Conservation (phyloP, 2,888 invertebrate genomes). For the Cyaniris semiargus region DNA sequence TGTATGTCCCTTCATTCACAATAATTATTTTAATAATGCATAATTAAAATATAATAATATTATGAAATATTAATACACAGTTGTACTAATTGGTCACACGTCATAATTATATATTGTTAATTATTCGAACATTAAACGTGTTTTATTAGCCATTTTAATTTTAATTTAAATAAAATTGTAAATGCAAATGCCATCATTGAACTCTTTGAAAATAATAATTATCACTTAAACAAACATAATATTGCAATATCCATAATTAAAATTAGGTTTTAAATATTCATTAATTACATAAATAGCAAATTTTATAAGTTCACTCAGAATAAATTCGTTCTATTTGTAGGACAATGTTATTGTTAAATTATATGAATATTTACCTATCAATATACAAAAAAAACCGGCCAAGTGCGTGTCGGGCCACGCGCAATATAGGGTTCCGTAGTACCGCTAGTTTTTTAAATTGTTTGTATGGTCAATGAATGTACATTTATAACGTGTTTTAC, state of each 20-base stretch:
- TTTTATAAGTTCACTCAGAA: not conserved
- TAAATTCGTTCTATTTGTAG: too few relatives aligned
- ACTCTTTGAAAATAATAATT: constrained; percentile 2
- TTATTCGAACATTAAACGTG: constrained; percentile 4
- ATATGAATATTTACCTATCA: too few relatives aligned
- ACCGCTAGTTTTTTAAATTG: too few relatives aligned
- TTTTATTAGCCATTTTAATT: constrained; percentile 20
- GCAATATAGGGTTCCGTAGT: too few relatives aligned
- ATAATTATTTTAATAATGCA: not conserved
- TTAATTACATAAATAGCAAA: not conserved
- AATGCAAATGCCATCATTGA: constrained; percentile 1
- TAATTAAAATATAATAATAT: not conserved
- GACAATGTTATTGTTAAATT: too few relatives aligned
- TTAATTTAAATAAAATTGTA: not conserved
- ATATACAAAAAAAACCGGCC: too few relatives aligned
- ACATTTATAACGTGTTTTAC: too few relatives aligned
- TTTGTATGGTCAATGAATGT: too few relatives aligned
- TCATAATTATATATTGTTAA: constrained; percentile 16
- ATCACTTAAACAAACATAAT: not conserved
- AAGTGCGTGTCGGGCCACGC: too few relatives aligned
- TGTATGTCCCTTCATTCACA: not conserved
- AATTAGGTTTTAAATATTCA: not conserved
- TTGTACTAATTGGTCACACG: not conserved
- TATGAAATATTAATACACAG: not conserved
- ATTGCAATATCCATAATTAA: not conserved